phyloP scores from a whole-genome alignment of 2,113 vertebrate genomes.

The Crypturellus undulatus region DNA sequence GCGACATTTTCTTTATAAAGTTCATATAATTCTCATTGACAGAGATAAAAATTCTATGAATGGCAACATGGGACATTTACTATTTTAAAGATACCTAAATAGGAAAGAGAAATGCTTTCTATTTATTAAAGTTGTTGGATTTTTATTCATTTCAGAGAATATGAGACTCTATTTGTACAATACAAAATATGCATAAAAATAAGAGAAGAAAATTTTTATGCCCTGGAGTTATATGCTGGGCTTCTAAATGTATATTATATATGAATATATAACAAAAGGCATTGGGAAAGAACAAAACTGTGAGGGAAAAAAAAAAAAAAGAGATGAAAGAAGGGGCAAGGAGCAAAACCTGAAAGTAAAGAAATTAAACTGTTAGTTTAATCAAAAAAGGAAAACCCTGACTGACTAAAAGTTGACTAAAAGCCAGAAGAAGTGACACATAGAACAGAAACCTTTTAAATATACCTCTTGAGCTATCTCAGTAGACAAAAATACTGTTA shows the following conservation, averaged over 20 bases:
- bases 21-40: not conserved
- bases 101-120: not conserved
- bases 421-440: constrained; percentile 1
- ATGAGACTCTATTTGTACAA: constrained; percentile 22
- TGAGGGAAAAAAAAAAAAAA: not conserved
- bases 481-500: not conserved
- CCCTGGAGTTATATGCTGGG: constrained; percentile 55
- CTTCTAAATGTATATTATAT: constrained; percentile 27
- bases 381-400: constrained; percentile 52
- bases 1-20: not conserved
- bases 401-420: constrained; percentile 50
- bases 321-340: constrained; percentile 53
- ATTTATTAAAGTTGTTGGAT: not conserved
- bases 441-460: constrained; percentile 48
- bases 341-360: constrained; percentile 42
- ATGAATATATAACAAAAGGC: not conserved
- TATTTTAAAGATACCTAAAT: not conserved
- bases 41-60: not conserved
- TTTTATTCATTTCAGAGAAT: not conserved
- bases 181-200: constrained; percentile 53
- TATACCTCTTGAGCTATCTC: not conserved
- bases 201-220: constrained; percentile 33
- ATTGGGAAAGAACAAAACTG: constrained; percentile 44
- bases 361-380: constrained; percentile 49
- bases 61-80: not conserved